Conservation (phyloP, 53 echinoderm and acorn worm genomes). For the Luidia sarsii region DNA sequence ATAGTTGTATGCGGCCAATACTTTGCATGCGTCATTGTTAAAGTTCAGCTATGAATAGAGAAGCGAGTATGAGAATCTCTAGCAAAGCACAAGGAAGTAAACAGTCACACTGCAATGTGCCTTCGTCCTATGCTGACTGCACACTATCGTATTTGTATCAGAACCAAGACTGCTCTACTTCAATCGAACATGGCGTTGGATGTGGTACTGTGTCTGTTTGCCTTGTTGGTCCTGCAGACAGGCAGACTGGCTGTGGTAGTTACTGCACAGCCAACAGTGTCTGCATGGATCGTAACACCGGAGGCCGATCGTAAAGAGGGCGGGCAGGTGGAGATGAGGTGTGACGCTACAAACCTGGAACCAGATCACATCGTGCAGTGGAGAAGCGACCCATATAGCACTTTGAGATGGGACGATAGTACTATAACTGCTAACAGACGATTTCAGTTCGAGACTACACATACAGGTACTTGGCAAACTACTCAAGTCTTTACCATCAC, state of each 20-base stretch:
- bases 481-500: slow-evolving; percentile 9
- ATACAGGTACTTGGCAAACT: background rate
- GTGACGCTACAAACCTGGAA: slow-evolving; percentile 21
- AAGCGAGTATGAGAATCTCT: no score
- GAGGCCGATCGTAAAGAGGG: slow-evolving; percentile 31
- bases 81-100: no score
- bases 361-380: slow-evolving; percentile 1
- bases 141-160: no score
- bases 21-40: no score
- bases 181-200: background rate
- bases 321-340: slow-evolving; percentile 15
- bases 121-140: no score
- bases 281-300: slow-evolving; percentile 8
- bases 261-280: slow-evolving; percentile 17
- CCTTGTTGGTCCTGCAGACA: slow-evolving; percentile 3
- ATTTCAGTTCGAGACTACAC: slow-evolving; percentile 10
- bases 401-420: background rate
- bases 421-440: background rate
- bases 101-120: no score
- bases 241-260: slow-evolving; percentile 14
- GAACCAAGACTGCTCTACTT: no score
- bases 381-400: background rate
- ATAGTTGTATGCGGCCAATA: no score
- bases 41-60: no score
- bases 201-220: no score